Evolutionary conservation across 2,113 vertebrate genomes (phyloP), one percentile per base, ranked within the genome.

Genomic region (Thunnus thynnus): DNA sequence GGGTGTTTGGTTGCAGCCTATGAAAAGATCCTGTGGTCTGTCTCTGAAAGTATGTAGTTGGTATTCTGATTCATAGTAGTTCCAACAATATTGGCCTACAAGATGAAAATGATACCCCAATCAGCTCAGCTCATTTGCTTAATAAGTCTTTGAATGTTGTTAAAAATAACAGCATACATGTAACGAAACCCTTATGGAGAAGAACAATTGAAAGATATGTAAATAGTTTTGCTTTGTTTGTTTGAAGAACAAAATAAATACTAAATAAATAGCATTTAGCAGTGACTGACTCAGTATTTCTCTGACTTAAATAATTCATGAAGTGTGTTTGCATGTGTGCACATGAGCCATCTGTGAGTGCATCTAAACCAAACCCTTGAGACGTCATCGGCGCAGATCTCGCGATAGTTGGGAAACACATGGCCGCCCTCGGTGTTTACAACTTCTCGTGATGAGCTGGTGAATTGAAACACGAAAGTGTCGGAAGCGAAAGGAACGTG

Each of bases 201-300:
- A 91, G 84, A 93, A 88, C 83, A 92, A 89, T 67, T 71, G 86
- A 91, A 93, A 88, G 76, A 91, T 88, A 32, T 96, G 95, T 96
- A 95, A 88, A 96, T 96, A 96, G 91, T 94, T 94, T 95, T 89
- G 85, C 61, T 92, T 94, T 92, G 93, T 94, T 93, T 93, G 92
- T 94, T 93, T 93, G 92, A 91, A 91, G 92, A 92, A 92, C 92
- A 91, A 92, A 93, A 92, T 91, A 93, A 92, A 91, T 91, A 92
- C 80, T 78, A 91, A 95, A 94, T 94, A 94, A 91, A 93, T 83
- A 78, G 86, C 90, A 92, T 92, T 90, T 88, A 92, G 89, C 65
- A 62, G 50, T 86, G 71, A 73, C 9, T 54, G 60, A 36, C n/a
- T 78, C 14, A 3, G 10, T 56, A 2, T 77, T 52, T 64, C 3